Percentiles rank a stretch among this genome's conserved stretches.
These are phyloP conservation scores for Apodemia hepburni DNA, from an alignment of 2,888 invertebrate species.

Conservation along the genomic window DNA sequence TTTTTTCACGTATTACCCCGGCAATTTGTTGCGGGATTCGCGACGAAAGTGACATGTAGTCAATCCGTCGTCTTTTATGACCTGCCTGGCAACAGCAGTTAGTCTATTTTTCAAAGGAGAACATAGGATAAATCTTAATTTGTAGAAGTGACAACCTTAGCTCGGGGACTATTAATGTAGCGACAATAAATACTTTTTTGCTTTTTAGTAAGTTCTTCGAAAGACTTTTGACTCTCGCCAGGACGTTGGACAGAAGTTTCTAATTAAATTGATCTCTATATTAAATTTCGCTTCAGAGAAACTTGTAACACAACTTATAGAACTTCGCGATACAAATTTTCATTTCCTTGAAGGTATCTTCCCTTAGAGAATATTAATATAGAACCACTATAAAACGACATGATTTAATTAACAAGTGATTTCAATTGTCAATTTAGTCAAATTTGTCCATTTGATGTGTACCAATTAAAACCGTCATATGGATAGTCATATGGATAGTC, in stretches of 20 bases:
- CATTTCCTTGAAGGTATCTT: constrained; percentile 1
- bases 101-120: too few relatives aligned
- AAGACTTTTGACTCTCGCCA: constrained; percentile 6
- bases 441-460: too few relatives aligned
- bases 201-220: constrained; percentile 1
- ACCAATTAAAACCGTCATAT: too few relatives aligned
- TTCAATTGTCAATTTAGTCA: too few relatives aligned
- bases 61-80: too few relatives aligned
- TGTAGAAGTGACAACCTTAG: not conserved
- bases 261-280: constrained; percentile 16
- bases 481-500: too few relatives aligned
- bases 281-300: constrained; percentile 10
- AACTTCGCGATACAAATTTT: constrained; percentile 10
- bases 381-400: not conserved
- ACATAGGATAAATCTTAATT: too few relatives aligned
- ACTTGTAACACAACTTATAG: constrained; percentile 7
- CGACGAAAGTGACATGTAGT: too few relatives aligned
- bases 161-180: not conserved
- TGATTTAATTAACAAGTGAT: too few relatives aligned
- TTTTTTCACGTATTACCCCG: too few relatives aligned
- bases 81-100: too few relatives aligned
- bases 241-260: constrained; percentile 8
- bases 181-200: constrained; percentile 1
- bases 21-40: too few relatives aligned
- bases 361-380: not conserved